Base-by-base conservation (phyloP, 2,797 vertebrate species). In the Cuculus canorus region DNA sequence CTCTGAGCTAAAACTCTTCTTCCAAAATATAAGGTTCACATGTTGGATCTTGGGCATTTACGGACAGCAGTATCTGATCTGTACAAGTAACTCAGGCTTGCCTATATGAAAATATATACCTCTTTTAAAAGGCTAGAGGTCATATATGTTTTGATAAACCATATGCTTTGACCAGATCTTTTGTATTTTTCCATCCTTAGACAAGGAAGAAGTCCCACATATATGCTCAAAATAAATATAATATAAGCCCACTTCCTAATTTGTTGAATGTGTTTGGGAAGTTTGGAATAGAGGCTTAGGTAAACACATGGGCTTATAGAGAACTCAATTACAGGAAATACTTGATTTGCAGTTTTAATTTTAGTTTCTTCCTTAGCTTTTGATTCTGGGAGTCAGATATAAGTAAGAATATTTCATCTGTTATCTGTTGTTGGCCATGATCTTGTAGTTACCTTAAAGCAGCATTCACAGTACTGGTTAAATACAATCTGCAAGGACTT, bases 401-500 rank as follows among this genome's bases (percentile, higher is more conserved):
- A 61, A 76, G 4, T 82, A 79, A 32, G 54, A 69, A 72, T 69
- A 57, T 45, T 91, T 91, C 86, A 63, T 86, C 21, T 73, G 23
- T 32, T 54, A 59, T 37, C 33, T 59, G 0, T 43, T 88, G 60
- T 76, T 68, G 27, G 5, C 47, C 17, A 7, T 86, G 41, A 48
- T 93, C 41, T 92, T 82, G 32, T 9, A 79, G 41, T 82, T 87
- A 54, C 43, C 21, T 85, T 65, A 94, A 92, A 82, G 61, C 48
- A 68, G 22, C 37, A 37, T 84, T 96, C 86, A 68, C 41, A 61
- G 53, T 91, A 92, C 76, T 48, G 70, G 75, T 66, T 94, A 94
- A 96, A 63, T 79, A 57, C 65, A 60, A 88, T 97, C 97, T 97
- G 93, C 96, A 95, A 97, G 69, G 50, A 86, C 64, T 78, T 94